Base-by-base conservation (phyloP, 1,140 invertebrate species). In the Drosophila takahashii region DNA sequence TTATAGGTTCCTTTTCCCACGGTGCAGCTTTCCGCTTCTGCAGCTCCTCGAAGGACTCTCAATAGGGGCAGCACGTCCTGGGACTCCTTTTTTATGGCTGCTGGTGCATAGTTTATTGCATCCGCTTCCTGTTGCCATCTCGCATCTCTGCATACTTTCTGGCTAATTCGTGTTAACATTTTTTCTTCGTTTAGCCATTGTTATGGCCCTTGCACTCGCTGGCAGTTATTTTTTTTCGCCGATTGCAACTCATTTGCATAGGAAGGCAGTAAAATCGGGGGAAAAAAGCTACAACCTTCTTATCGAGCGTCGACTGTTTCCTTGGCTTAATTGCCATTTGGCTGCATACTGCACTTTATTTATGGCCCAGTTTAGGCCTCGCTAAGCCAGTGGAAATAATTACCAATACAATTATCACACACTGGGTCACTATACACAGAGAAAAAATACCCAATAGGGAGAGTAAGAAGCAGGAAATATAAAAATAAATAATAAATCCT, bases 121-220 rank as follows among this genome's bases (percentile, higher is more conserved):
- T 81, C 81, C 69, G 78, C 36, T 84, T 84, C 80, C 81, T 70
- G 57, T 77, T 85, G 66, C 72, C 54, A 79, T 84, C 81, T 73
- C 41, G 71, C 60, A 65, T 67, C 64, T 44, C 65, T 69, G 76
- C 72, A 73, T 69, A 79, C 70, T 83, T 83, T 70, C 75, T 48
- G 79, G 79, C 80, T 83, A 83, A 79, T 83, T 83, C 80, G 70
- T 83, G 80, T 78, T 83, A 73, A 77, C 60, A 81, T 81, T 77
- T 73, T 81, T 64, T 52, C 70, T 26, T 22, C 51, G n/a, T 22
- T 27, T 29, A 26, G 45, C 45, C 52, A 39, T 65, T 74, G 57
- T 74, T 72, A 72, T 73, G 69, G 67, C 39, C 39, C 13, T 41
- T 44, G 54, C 70, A 18, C 26, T 54, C 34, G 18, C 26, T 65